Conservation (phyloP, 1,140 invertebrate genomes). For the Drosophila arizonae region DNA sequence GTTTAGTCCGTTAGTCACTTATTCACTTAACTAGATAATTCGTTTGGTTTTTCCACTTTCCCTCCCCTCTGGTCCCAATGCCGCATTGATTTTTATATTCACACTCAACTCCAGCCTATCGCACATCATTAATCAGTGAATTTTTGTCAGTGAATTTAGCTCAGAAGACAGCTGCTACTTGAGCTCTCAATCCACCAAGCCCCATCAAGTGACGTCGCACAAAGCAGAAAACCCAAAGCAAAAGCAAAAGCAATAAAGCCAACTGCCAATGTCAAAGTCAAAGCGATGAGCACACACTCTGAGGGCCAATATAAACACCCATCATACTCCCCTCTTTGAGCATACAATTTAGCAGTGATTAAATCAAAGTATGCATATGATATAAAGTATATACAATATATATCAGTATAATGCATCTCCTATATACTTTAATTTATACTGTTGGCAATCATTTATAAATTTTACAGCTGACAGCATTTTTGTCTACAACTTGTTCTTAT, state of each 20-base stretch:
- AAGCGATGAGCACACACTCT: slow-evolving; percentile 15
- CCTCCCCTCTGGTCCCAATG: no score
- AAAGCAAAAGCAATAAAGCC: slow-evolving; percentile 16
- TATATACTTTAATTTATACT: background rate
- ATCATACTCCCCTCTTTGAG: no score
- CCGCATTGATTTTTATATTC: slow-evolving; percentile 57
- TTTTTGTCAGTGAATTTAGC: slow-evolving; percentile 5
- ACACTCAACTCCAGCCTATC: slow-evolving; percentile 14
- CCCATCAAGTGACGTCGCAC: slow-evolving; percentile 6
- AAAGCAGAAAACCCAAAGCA: slow-evolving; percentile 18
- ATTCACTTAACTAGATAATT: background rate
- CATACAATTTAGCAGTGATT: background rate
- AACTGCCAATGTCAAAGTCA: slow-evolving; percentile 37
- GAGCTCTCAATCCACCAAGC: background rate
- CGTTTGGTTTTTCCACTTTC: slow-evolving; percentile 28
- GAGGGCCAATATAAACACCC: background rate
- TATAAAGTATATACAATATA: background rate
- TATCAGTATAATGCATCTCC: background rate
- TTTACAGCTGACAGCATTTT: background rate
- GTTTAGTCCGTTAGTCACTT: slow-evolving; percentile 11
- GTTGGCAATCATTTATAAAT: background rate
- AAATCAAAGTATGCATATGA: background rate
- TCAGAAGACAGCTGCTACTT: slow-evolving; percentile 30
- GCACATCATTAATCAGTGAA: slow-evolving; percentile 39
- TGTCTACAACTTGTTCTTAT: background rate